Base-by-base conservation (phyloP, 2,797 vertebrate genomes). In the Chrysolophus pictus region DNA sequence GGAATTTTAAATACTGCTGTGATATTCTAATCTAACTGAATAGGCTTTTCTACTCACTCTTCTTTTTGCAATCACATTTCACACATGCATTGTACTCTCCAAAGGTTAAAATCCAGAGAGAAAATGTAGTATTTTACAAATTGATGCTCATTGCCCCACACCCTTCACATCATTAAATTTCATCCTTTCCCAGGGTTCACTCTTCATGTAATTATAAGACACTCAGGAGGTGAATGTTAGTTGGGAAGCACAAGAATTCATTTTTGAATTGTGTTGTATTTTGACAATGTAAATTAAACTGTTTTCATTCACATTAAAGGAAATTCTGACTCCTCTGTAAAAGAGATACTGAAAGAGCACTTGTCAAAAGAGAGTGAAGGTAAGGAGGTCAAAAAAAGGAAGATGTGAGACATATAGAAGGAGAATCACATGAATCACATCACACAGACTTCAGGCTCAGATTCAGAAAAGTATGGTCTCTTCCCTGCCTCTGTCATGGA, bases 1-100 rank as follows among this genome's bases (percentile, higher is more conserved):
- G 78, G 87, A 96, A 96, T 97, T 96, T 95, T 94, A 93, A 96
- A 91, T 88, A 70, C 68, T 79, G 44, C 64, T 93, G 96, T 87
- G 86, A 87, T 91, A 94, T 91, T 88, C 68, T 65, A 64, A 35
- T 59, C 62, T 73, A 70, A 80, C 62, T 70, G 94, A 95, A 94
- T 13, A 91, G 42, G 41, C 51, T 63, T 96, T 93, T 82, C 74
- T 80, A 41, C 65, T 83, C 73, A 51, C 63, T 93, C 58, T 74
- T 73, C 62, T 92, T 71, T 87, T 95, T 65, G 29, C 67, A 96
- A 51, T 92, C 76, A 59, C n/a, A 70, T 95, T 96, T 94, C 88
- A 80, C 44, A 77, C 41, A 16, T 92, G 62, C 72, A 33, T 81
- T 88, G 51, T 94, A 91, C 53, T 92, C 76, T 93, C 79, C 14